Conservation (phyloP, 2,113 vertebrate species). For the Fulica atra region DNA sequence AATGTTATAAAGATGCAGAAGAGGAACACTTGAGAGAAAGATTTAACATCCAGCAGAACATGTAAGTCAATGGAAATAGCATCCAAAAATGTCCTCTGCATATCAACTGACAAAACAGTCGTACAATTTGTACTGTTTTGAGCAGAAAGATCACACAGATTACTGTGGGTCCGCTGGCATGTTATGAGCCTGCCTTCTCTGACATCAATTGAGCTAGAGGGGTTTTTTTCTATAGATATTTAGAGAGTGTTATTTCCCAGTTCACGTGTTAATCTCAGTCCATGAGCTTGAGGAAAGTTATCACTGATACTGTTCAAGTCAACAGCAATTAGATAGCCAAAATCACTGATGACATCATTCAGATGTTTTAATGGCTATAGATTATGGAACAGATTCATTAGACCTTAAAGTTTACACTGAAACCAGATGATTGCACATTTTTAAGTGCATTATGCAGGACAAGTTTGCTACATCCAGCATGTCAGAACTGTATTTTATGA, state of each 20-base stretch:
- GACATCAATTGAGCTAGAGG: not conserved
- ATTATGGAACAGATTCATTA: not conserved
- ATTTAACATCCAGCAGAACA: not conserved
- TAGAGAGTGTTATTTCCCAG: not conserved
- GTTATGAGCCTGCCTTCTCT: not conserved
- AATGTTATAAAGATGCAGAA: not conserved
- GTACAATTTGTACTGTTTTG: not conserved
- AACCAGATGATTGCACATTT: not conserved
- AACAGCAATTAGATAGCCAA: not conserved
- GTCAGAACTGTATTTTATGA: not conserved
- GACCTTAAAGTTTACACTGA: not conserved
- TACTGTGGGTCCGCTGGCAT: not conserved
- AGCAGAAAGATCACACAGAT: not conserved
- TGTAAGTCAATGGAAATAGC: not conserved
- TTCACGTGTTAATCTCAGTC: not conserved
- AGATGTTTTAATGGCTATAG: not conserved
- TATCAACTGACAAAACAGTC: not conserved
- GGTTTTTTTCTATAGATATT: not conserved
- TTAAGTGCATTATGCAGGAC: not conserved
- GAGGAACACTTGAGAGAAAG: not conserved
- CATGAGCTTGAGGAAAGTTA: not conserved
- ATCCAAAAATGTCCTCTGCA: not conserved
- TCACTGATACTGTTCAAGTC: not conserved
- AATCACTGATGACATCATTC: not conserved
- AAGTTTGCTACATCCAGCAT: not conserved